phyloP scores from a whole-genome alignment of 2,888 invertebrate species.

The Tetheella fluctuosa region DNA sequence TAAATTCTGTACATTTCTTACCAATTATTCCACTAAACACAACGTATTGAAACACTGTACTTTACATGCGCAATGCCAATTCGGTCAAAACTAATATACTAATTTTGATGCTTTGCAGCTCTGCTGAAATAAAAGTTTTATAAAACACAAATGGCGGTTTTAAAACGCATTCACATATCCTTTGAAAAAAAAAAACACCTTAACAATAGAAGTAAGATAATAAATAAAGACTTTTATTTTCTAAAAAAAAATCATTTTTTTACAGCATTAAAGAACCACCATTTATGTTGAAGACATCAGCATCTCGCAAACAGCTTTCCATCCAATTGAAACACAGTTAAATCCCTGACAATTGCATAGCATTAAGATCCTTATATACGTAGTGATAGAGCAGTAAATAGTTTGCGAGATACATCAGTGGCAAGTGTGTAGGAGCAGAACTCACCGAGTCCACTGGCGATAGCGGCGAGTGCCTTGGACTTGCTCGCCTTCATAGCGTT shows the following conservation, averaged over 20 bases:
- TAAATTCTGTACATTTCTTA: constrained; percentile 65
- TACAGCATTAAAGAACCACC: constrained; percentile 51
- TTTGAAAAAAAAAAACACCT: background rate
- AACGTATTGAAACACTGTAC: constrained; percentile 53
- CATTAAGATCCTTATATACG: background rate
- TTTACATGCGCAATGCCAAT: constrained; percentile 48
- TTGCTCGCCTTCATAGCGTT: constrained; percentile 88
- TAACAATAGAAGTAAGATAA: too few relatives aligned
- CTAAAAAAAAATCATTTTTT: constrained; percentile 21
- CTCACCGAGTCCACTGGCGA: constrained; percentile 96
- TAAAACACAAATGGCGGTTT: constrained; percentile 62
- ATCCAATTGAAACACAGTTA: background rate
- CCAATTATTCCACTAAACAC: constrained; percentile 64
- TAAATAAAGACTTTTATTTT: background rate
- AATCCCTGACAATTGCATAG: background rate
- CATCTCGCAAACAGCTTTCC: constrained; percentile 61
- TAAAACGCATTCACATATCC: constrained; percentile 10
- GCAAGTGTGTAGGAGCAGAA: constrained; percentile 58
- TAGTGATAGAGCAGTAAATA: background rate
- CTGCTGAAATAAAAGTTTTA: constrained; percentile 65
- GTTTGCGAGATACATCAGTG: constrained; percentile 37
- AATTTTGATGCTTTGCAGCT: constrained; percentile 44
- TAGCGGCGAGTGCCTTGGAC: constrained; percentile 94
- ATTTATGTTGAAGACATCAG: constrained; percentile 55
- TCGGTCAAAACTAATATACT: constrained; percentile 52